A percentile compares a stretch with the other conserved stretches of the same genome.
phyloP scores from a whole-genome alignment of 2,888 invertebrate genomes.

The Laspeyria flexula region DNA sequence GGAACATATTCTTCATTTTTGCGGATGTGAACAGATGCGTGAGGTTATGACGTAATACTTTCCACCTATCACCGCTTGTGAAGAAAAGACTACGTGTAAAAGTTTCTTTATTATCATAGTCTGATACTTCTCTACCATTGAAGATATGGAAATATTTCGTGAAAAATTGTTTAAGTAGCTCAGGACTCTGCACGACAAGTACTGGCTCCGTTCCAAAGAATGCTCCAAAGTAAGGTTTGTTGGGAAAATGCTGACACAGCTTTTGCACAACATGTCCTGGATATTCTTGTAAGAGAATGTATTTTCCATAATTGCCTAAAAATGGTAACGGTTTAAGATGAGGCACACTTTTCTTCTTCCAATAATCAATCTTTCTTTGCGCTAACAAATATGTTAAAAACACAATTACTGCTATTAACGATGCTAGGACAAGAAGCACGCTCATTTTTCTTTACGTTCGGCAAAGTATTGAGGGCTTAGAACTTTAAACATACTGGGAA shows the following conservation, averaged over 20 bases:
- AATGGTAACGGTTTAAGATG: slow-evolving; percentile 46
- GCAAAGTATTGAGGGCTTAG: no score
- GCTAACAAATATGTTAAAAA: slow-evolving; percentile 29
- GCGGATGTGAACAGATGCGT: slow-evolving; percentile 61
- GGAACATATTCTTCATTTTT: slow-evolving; percentile 67
- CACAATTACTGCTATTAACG: not conserved
- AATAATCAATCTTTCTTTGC: slow-evolving; percentile 44
- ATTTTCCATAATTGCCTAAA: slow-evolving; percentile 56
- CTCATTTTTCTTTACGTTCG: no score
- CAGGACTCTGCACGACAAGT: slow-evolving; percentile 56
- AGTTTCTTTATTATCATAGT: slow-evolving; percentile 48
- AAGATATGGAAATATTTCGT: slow-evolving; percentile 63
- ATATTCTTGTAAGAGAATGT: slow-evolving; percentile 47
- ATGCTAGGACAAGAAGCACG: no score
- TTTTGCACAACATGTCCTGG: slow-evolving; percentile 34
- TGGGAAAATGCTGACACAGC: slow-evolving; percentile 50
- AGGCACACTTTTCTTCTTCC: slow-evolving; percentile 55
- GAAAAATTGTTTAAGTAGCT: slow-evolving; percentile 52
- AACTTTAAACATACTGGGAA: no score
- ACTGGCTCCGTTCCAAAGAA: slow-evolving; percentile 62
- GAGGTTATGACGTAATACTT: slow-evolving; percentile 58
- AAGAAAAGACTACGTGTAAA: slow-evolving; percentile 55
- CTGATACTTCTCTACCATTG: slow-evolving; percentile 54
- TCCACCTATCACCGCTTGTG: slow-evolving; percentile 62
- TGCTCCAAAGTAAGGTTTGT: slow-evolving; percentile 57